Evolutionary conservation across 2,113 vertebrate species (phyloP).

Genomic region (Pavo muticus): DNA sequence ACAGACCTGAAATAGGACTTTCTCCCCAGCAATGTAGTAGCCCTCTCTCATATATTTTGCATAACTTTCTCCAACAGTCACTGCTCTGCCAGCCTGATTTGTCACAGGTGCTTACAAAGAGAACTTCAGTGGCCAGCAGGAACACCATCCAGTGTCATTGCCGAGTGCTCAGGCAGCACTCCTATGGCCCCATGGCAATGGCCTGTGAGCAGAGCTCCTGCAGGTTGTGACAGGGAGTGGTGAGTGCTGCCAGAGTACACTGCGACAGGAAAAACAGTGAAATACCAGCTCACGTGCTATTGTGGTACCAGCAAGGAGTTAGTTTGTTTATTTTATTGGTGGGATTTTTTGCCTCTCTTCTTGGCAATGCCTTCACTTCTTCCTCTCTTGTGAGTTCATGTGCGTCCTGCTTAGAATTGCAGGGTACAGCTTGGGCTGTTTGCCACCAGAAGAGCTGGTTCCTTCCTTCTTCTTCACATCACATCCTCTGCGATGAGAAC

Average conservation of each 20-base stretch:
- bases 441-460: background rate
- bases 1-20: constrained; percentile 74
- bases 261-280: background rate
- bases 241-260: background rate
- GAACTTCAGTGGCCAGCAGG: background rate
- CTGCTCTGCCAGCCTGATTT: constrained; percentile 34
- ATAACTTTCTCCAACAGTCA: constrained; percentile 54
- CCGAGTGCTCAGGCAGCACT: background rate
- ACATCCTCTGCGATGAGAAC: background rate
- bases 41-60: constrained; percentile 65
- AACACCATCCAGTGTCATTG: background rate
- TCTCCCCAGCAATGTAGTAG: constrained; percentile 53
- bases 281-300: accelerated
- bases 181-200: accelerated
- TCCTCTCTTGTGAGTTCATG: accelerated
- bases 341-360: background rate
- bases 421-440: background rate
- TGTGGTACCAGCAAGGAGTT: background rate
- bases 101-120: background rate
- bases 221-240: background rate
- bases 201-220: accelerated
- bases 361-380: background rate
- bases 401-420: background rate
- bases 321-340: background rate
- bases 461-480: background rate